Percentiles rank a stretch among this genome's conserved stretches.
phyloP scores from a whole-genome alignment of 2,888 invertebrate species.

The Hirtodrosophila histrioides region DNA sequence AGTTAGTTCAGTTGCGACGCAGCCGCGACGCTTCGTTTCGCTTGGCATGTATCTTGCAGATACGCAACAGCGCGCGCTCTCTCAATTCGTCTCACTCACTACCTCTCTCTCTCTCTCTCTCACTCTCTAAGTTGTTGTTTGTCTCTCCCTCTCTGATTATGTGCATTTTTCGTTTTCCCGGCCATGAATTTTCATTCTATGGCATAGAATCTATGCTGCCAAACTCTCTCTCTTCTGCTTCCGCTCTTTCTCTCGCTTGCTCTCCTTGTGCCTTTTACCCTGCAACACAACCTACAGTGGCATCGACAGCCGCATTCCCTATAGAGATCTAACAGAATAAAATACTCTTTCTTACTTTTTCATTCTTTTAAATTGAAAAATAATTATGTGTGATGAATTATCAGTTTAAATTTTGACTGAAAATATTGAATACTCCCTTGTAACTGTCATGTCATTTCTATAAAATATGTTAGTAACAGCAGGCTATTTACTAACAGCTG shows the following conservation, averaged over 20 bases:
- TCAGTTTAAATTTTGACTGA: no score
- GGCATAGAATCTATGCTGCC: conserved; percentile 21
- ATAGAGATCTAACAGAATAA: neutral
- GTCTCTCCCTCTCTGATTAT: neutral
- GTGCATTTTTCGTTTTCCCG: conserved; percentile 42
- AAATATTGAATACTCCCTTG: no score
- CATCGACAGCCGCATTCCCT: conserved; percentile 10
- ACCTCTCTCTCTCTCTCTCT: neutral
- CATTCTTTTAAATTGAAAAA: no score
- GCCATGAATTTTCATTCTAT: conserved; percentile 44
- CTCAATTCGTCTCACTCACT: conserved; percentile 7
- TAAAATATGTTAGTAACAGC: no score
- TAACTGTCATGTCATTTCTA: no score
- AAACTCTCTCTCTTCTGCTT: conserved; percentile 24
- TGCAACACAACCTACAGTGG: conserved; percentile 1
- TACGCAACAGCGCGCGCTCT: conserved; percentile 39
- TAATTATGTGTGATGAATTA: no score
- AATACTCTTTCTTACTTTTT: no score
- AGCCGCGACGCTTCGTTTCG: conserved; percentile 18
- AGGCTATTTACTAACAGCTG: no score
- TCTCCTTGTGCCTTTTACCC: conserved; percentile 32
- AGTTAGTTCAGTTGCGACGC: conserved; percentile 37
- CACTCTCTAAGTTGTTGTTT: neutral
- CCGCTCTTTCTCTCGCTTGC: conserved; percentile 19
- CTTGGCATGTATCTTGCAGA: conserved; percentile 33